Evolutionary conservation across 2,888 invertebrate species (phyloP), one percentile per base, ranked within the genome.

Genomic region (Coelogynopora nodosa): DNA sequence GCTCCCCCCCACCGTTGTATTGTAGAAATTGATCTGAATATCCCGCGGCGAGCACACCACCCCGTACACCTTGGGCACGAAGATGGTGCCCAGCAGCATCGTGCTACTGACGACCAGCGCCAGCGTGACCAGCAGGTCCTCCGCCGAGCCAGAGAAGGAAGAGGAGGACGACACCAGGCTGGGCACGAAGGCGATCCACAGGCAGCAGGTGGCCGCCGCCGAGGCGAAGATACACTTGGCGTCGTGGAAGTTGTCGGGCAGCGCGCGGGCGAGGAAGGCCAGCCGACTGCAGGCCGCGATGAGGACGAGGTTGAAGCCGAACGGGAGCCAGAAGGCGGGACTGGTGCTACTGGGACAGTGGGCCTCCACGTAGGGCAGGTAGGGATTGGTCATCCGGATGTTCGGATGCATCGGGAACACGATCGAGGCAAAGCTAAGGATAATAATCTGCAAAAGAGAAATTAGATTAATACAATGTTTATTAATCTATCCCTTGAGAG

Each of bases 221-320:
- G 31, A 81, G 26, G 80, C 81, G 23, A 85, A 84, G 0, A 85
- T 85, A 31, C 85, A 85, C 30, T 80, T 67, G 23, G 85, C 31
- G 74, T 85, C 85, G 74, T 85, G 85, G 29, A 85, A 82, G 28
- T 85, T 85, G 74, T 85, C 85, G 26, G 85, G 85, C 2, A 85
- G 82, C 23, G 85, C 84, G 23, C 82, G 82, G 27, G 82, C 23
- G 30, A 18, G 10, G 29, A 82, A 82, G 27, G 82, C 82, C 5
- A 30, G 31, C 5, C 2, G 31, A 31, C 30, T 31, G 23, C 82
- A 82, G 1, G 5, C 82, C 28, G 30, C 2, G 82, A 82, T 82
- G 30, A 82, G 82, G 18, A 82, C 28, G 1, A 82, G 82, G 27
- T 82, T 82, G 82, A 23, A 82, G 29, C 82, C 82, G 29, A 82